These are phyloP conservation scores for Cercocebus atys DNA, from an alignment of 2,113 vertebrate genomes.

Conservation along the genomic window DNA sequence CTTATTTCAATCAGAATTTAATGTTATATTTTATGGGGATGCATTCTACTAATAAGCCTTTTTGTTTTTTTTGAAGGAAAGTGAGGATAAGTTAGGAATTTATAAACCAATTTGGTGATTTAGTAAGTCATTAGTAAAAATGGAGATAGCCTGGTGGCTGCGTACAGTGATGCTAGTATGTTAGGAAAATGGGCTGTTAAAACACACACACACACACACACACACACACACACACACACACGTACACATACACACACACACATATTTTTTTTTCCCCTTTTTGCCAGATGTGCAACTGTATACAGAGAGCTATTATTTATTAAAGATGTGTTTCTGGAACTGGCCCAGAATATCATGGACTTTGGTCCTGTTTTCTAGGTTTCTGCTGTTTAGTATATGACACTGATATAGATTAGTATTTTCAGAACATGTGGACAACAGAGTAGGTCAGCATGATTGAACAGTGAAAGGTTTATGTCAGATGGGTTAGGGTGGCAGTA, in stretches of 20 bases:
- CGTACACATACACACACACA: too few relatives aligned
- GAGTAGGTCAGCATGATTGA: not conserved
- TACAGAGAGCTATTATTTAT: not conserved
- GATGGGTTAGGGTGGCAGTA: not conserved
- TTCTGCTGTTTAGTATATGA: not conserved
- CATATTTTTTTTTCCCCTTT: not conserved
- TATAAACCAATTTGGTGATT: not conserved
- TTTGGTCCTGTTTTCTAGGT: not conserved
- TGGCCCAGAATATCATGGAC: not conserved
- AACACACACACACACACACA: too few relatives aligned
- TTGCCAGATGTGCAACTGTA: not conserved
- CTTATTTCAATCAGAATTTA: conserved; percentile 27
- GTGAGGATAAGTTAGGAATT: not conserved
- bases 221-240: too few relatives aligned
- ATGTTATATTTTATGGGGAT: conserved; percentile 10
- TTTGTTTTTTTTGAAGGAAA: not conserved
- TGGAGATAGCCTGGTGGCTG: not conserved
- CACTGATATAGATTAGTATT: not conserved
- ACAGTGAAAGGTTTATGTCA: not conserved
- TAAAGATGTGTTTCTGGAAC: not conserved
- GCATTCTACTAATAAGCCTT: not conserved
- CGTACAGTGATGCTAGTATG: not conserved
- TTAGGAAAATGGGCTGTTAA: not conserved
- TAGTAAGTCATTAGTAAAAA: not conserved
- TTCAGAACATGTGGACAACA: not conserved